Evolutionary conservation across 1,140 invertebrate genomes (phyloP).

Genomic region (Drosophila subpulchrella): DNA sequence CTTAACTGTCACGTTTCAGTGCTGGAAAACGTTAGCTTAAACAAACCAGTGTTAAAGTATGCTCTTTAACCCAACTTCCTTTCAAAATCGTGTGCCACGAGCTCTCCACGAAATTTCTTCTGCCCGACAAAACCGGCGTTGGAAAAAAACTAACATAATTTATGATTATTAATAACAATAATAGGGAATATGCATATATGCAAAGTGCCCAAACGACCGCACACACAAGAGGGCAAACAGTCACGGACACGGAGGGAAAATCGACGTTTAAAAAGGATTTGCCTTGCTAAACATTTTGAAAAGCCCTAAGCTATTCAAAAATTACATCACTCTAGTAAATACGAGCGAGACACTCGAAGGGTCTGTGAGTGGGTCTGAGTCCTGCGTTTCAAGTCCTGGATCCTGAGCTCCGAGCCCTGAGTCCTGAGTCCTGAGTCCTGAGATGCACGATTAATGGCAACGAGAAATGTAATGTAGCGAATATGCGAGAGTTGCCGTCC

Average conservation of each 20-base stretch:
- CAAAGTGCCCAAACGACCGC: conserved; percentile 49
- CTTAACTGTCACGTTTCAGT: neutral
- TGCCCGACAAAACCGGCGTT: neutral
- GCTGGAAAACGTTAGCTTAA: neutral
- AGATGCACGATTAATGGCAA: conserved; percentile 77
- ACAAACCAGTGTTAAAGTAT: too few relatives aligned
- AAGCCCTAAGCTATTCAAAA: conserved; percentile 81
- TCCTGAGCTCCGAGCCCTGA: conserved; percentile 5
- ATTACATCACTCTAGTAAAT: conserved; percentile 82
- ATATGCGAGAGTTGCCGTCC: conserved; percentile 75
- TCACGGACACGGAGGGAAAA: conserved; percentile 35
- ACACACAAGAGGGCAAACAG: conserved; percentile 17
- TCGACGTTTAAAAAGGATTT: conserved; percentile 80
- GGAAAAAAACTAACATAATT: conserved; percentile 40
- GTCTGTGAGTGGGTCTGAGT: conserved; percentile 1
- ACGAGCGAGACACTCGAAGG: conserved; percentile 50
- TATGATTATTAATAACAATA: conserved; percentile 80
- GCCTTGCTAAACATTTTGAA: conserved; percentile 77
- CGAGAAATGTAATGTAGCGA: conserved; percentile 78
- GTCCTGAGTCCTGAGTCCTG: conserved; percentile 28
- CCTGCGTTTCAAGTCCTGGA: neutral
- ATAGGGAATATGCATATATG: conserved; percentile 62
- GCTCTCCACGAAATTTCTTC: neutral
- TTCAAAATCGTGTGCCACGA: neutral
- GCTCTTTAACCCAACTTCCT: neutral